These are phyloP conservation scores for Sceloporus tristichus DNA, from an alignment of 2,113 vertebrate species.

Conservation along the genomic window DNA sequence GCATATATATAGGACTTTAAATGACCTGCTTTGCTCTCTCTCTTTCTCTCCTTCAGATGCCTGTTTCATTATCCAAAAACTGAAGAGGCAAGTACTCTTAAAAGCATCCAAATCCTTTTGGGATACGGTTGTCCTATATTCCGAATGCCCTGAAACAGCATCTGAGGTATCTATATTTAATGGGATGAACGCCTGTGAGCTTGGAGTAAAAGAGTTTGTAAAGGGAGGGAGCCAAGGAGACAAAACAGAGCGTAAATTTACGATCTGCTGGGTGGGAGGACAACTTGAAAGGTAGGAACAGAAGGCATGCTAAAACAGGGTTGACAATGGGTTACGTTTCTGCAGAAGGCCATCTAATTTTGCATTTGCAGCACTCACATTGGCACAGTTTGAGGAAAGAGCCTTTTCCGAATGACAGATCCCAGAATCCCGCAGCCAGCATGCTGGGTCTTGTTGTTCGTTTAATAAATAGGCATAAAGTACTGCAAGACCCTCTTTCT, in stretches of 20 bases:
- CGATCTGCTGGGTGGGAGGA: not conserved
- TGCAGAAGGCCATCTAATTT: not conserved
- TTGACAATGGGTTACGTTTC: not conserved
- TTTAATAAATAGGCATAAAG: no score
- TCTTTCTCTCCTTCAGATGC: no score
- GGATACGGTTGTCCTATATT: not conserved
- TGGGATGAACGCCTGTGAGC: not conserved
- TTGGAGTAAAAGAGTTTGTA: not conserved
- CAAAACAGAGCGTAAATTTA: not conserved
- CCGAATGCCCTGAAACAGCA: not conserved
- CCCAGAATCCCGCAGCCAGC: no score
- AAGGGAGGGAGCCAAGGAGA: not conserved
- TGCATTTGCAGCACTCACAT: not conserved
- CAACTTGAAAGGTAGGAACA: not conserved
- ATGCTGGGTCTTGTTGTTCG: no score
- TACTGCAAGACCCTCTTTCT: no score
- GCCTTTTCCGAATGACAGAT: no score
- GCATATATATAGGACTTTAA: not conserved
- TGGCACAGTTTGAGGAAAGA: no score
- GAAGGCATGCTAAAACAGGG: not conserved
- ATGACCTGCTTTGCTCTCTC: constrained; percentile 8
- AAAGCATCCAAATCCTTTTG: accelerated
- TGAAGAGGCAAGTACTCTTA: accelerated
- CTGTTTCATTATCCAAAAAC: no score
- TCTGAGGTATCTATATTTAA: not conserved